These are phyloP conservation scores for Eugnorisma glareosa DNA, from an alignment of 2,888 invertebrate species.

Conservation along the genomic window DNA sequence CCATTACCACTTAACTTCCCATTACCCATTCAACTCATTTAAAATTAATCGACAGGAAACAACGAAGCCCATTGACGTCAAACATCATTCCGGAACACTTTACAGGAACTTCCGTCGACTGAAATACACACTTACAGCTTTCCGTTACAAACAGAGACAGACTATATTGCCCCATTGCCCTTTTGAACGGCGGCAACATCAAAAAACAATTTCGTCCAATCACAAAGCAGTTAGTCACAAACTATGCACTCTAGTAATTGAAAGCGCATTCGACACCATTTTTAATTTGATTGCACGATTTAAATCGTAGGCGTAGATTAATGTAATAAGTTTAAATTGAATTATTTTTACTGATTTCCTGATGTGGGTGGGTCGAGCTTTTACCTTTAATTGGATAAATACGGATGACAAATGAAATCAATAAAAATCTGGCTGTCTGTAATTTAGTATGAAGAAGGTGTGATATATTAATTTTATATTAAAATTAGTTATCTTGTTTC, in stretches of 20 bases:
- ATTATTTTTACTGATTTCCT: constrained; percentile 57
- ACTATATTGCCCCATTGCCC: constrained; percentile 43
- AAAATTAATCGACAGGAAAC: constrained; percentile 57
- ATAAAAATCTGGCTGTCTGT: constrained; percentile 54
- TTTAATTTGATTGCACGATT: constrained; percentile 65
- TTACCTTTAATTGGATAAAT: constrained; percentile 66
- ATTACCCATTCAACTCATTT: constrained; percentile 42
- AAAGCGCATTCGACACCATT: constrained; percentile 67
- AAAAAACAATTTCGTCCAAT: constrained; percentile 72
- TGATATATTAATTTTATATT: constrained; percentile 62
- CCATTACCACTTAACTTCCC: constrained; percentile 12
- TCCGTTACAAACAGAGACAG: constrained; percentile 58
- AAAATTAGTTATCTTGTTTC: constrained; percentile 59
- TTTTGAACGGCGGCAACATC: constrained; percentile 64
- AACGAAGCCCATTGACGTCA: constrained; percentile 42
- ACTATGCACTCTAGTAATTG: constrained; percentile 65
- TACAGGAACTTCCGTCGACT: constrained; percentile 55
- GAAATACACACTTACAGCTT: constrained; percentile 64
- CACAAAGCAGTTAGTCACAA: constrained; percentile 65
- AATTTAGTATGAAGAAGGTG: constrained; percentile 48
- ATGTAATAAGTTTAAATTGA: constrained; percentile 67
- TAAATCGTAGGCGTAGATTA: constrained; percentile 67
- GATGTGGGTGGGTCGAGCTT: constrained; percentile 58
- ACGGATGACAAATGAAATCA: constrained; percentile 66
- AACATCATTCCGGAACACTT: constrained; percentile 57